Evolutionary conservation across 2,888 invertebrate species (phyloP), one percentile per base, ranked within the genome.

Genomic region (Temnothorax ravouxi): DNA sequence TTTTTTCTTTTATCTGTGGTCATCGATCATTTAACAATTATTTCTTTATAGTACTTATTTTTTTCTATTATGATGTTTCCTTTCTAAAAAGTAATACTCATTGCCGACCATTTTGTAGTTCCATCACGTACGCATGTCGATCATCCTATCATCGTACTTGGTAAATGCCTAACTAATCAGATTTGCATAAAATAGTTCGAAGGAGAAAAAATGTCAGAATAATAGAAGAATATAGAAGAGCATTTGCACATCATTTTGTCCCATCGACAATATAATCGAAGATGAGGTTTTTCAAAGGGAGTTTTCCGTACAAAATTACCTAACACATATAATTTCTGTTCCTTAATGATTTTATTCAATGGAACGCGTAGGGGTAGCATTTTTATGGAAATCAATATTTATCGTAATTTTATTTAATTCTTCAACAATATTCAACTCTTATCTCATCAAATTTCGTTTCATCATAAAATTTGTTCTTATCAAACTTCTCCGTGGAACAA

Each of bases 171-270:
- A 61, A 61, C 9, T 15, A 50, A 34, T 64, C 18, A 13, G 6
- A 64, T 76, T 64, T 76, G 8, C 66, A 76, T 76, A 62, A 76
- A 75, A 21, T 47, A 9, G 13, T 44, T 74, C 13, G 29, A 74
- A 74, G 21, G 3, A 64, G 9, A 21, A 29, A 52, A 44, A 41
- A 50, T 50, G 11, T 44, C 41, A 66, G n/a, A 59, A n/a, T n/a
- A n/a, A 29, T 34, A 15, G 47, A 61, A 50, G 11, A 50, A 64
- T n/a, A 64, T 21, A 59, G 8, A 66, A 21, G 9, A 44, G 15
- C 21, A 9, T 6, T 62, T 76, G 15, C 18, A n/a, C 18, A 8
- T 34, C 41, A 76, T 76, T 11, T 11, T 29, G 29, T 41, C n/a
- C 44, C 13, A 59, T n/a, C 8, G 4, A 25, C 25, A 59, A 59